Evolutionary conservation across 2,888 invertebrate species (phyloP), one percentile per base, ranked within the genome.

Genomic region (Poecilus cupreus): DNA sequence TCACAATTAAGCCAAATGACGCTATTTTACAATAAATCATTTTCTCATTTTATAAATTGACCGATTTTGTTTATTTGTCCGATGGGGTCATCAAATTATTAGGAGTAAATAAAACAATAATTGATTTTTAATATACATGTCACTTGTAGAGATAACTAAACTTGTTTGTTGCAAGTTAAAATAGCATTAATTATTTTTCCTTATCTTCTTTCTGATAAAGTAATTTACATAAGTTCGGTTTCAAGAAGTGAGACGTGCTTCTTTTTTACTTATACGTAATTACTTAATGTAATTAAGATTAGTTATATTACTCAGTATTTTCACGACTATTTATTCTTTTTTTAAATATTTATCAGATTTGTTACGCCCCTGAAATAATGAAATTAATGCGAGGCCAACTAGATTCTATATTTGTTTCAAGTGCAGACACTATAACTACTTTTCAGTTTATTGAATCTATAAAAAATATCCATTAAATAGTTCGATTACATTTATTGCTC

Each of bases 281-380:
- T 26, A 26, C 22, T 18, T 54, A 8, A 26, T n/a, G n/a, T 13
- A 60, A 60, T 60, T 60, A 60, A 60, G 26, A 60, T 60, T 24
- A 24, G 1, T 18, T 54, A n/a, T 54, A 54, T 20, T 54, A 20
- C 11, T 39, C 37, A 13, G 39, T 24, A 72, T 72, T 72, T 72
- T 37, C 43, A 43, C n/a, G 11, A 22, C 10, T 11, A 18, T 46
- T 18, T 32, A 13, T 70, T 57, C 24, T 57, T 57, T 57, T 70
- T 20, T 39, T 39, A 11, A 18, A 18, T 32, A n/a, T 39, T 72
- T 43, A 72, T 72, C 72, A 10, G 26, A 3, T 11, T 22, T 22
- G 8, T 20, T 43, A 72, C 72, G 72, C 72, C 72, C 72, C 46
- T 72, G 72, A 18, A 72, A 72, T 57, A 57, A 2, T 20, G 18